Conservation (phyloP, 2,888 invertebrate species). For the Plusia festucae region DNA sequence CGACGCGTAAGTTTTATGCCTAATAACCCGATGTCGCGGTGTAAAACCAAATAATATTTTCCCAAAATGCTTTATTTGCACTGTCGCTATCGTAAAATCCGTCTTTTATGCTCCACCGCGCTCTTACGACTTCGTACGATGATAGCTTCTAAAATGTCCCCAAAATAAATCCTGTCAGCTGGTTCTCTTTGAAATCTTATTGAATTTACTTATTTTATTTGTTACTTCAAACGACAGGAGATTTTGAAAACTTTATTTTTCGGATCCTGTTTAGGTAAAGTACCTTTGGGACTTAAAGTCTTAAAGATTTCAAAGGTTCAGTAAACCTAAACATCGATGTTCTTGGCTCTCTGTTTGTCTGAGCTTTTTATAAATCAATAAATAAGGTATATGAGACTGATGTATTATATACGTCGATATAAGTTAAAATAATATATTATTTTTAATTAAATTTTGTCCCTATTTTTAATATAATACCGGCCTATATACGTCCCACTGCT, state of each 20-base stretch:
- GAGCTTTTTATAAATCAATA: background rate
- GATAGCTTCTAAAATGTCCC: slow-evolving; percentile 54
- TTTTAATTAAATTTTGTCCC: no score
- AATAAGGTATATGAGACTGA: no score
- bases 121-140: slow-evolving; percentile 31
- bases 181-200: slow-evolving; percentile 45
- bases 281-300: slow-evolving; percentile 29
- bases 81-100: slow-evolving; percentile 62
- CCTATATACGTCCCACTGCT: no score
- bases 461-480: no score
- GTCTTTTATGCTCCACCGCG: slow-evolving; percentile 54
- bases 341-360: no score
- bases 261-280: slow-evolving; percentile 29
- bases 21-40: slow-evolving; percentile 35
- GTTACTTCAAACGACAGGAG: slow-evolving; percentile 28
- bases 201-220: slow-evolving; percentile 54
- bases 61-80: slow-evolving; percentile 57
- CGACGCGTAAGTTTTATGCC: slow-evolving; percentile 40
- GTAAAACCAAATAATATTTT: slow-evolving; percentile 53
- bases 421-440: no score
- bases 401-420: no score
- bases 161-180: slow-evolving; percentile 50
- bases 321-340: slow-evolving; percentile 11
- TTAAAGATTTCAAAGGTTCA: slow-evolving; percentile 19
- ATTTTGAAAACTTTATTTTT: slow-evolving; percentile 29